phyloP scores from a whole-genome alignment of 2,113 vertebrate species.

The Colaptes auratus region DNA sequence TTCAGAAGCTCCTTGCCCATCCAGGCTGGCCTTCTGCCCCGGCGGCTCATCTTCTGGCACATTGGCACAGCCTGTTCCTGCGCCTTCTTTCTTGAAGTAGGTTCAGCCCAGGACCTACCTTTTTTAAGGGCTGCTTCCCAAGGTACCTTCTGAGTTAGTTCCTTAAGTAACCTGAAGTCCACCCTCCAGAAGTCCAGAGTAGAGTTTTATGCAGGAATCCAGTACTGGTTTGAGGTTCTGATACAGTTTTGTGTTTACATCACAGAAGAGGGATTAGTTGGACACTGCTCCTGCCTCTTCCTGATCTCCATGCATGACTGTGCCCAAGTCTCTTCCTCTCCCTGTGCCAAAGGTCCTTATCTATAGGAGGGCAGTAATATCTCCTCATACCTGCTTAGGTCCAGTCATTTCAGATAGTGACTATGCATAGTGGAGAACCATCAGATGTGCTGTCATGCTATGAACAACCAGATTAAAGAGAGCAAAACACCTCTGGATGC shows the following conservation, averaged over 20 bases:
- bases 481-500: neutral
- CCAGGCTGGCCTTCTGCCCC: no score
- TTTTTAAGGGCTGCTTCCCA: no score
- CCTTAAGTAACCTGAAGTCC: no score
- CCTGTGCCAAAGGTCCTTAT: neutral
- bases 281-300: neutral
- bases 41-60: no score
- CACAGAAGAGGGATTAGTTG: neutral
- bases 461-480: neutral
- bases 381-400: neutral
- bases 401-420: neutral
- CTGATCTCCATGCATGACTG: neutral
- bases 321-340: neutral
- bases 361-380: neutral
- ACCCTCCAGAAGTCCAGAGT: no score
- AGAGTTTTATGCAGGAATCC: neutral
- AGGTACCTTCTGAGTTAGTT: no score
- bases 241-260: neutral
- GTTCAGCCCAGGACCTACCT: no score
- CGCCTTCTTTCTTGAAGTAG: no score
- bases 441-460: fast-evolving
- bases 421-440: neutral
- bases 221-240: neutral
- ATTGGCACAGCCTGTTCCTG: no score
- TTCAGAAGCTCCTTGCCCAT: no score